Percentiles rank a stretch among this genome's conserved stretches.
Conservation (phyloP, 2,113 vertebrate genomes). For the Halcyon malimbica region DNA sequence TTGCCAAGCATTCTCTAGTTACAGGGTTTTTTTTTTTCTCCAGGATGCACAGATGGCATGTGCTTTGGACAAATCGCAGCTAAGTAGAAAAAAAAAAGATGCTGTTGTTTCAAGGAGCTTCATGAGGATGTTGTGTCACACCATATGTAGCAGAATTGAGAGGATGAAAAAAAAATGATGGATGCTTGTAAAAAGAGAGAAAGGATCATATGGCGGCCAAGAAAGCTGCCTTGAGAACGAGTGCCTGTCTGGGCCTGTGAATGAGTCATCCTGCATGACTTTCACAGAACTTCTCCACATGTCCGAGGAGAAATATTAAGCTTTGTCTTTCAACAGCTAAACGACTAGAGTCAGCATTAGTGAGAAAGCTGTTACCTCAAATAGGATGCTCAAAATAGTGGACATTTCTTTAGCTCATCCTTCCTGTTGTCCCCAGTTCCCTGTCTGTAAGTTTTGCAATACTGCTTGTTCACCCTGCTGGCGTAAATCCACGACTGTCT, state of each 20-base stretch:
- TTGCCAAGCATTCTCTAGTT: constrained; percentile 2
- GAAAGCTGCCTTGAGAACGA: constrained; percentile 27
- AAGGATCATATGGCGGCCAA: neutral
- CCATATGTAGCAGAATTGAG: constrained; percentile 52
- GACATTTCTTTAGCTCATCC: neutral
- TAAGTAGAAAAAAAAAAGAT: constrained; percentile 26
- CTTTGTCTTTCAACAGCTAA: neutral
- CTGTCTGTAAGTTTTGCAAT: accelerated
- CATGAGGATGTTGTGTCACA: constrained; percentile 59
- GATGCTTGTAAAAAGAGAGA: neutral
- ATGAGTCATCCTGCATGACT: neutral
- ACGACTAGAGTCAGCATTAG: neutral
- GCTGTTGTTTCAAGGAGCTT: constrained; percentile 59
- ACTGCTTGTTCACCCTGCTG: neutral
- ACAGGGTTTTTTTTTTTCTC: neutral
- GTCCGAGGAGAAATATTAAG: neutral
- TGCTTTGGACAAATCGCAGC: constrained; percentile 60
- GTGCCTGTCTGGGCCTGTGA: neutral
- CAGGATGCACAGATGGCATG: constrained; percentile 49
- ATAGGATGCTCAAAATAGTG: neutral
- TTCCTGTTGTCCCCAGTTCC: neutral
- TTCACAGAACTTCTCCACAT: neutral
- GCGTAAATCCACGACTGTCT: neutral
- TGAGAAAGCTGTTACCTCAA: neutral
- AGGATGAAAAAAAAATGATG: neutral